These are phyloP conservation scores for Asbolus verrucosus DNA, from an alignment of 1,140 invertebrate species.

Conservation along the genomic window DNA sequence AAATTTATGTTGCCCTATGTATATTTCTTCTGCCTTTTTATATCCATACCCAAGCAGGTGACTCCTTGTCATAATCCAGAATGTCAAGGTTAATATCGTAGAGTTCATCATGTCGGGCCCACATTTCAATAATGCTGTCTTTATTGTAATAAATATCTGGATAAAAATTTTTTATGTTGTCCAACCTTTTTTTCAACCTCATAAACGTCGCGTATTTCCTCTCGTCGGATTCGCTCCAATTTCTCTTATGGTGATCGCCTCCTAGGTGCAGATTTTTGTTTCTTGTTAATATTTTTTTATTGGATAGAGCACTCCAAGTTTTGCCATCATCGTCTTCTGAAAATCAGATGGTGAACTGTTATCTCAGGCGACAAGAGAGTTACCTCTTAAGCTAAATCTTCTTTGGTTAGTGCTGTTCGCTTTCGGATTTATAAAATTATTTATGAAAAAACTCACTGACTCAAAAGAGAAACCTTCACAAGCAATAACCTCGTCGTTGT, in stretches of 20 bases:
- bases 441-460: slow-evolving; percentile 10
- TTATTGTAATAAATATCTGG: slow-evolving; percentile 18
- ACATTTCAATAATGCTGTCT: slow-evolving; percentile 7
- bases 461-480: slow-evolving; percentile 1
- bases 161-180: slow-evolving; percentile 16
- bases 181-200: slow-evolving; percentile 1
- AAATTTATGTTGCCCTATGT: slow-evolving; percentile 5
- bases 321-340: too few species aligned
- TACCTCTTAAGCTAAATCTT: not conserved
- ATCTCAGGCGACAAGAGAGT: not conserved
- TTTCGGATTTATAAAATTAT: not conserved
- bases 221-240: not conserved
- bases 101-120: slow-evolving; percentile 5
- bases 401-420: not conserved
- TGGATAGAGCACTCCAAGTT: too few species aligned
- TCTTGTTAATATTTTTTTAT: too few species aligned
- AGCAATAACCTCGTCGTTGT: not conserved
- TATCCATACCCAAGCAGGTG: slow-evolving; percentile 19
- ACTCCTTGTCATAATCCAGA: slow-evolving; percentile 23
- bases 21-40: slow-evolving; percentile 7
- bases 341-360: too few species aligned
- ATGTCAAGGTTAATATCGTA: slow-evolving; percentile 1
- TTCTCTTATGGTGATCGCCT: not conserved
- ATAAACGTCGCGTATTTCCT: slow-evolving; percentile 3
- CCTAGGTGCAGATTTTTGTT: too few species aligned